Conservation (phyloP, 2,113 vertebrate genomes). For the Kryptolebias marmoratus region DNA sequence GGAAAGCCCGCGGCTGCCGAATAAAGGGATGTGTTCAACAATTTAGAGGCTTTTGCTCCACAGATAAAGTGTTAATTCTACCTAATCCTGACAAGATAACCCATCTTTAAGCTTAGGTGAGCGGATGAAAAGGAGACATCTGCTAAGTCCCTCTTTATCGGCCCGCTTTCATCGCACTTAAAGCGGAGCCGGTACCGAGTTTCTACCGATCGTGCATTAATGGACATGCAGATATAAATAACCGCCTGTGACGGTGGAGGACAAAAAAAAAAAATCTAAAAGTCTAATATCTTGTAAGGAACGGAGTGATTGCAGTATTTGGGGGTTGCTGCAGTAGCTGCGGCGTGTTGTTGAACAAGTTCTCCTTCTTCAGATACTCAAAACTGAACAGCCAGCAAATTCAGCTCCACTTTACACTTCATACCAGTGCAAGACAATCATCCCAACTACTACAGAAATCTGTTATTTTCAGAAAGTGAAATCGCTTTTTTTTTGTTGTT, state of each 20-base stretch:
- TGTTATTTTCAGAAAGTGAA: background rate
- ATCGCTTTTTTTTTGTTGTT: slow-evolving; percentile 2
- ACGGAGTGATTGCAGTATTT: background rate
- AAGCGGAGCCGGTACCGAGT: too few species aligned
- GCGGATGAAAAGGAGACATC: too few species aligned
- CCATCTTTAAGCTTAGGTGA: too few species aligned
- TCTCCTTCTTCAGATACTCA: background rate
- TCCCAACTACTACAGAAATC: background rate
- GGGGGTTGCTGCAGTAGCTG: background rate
- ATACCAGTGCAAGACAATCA: background rate
- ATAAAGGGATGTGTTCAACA: too few species aligned
- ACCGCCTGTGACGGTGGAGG: too few species aligned
- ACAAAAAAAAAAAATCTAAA: too few species aligned
- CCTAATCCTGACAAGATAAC: too few species aligned
- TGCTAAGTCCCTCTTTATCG: too few species aligned
- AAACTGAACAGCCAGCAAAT: background rate
- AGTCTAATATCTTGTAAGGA: background rate
- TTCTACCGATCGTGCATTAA: too few species aligned
- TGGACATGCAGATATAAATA: too few species aligned
- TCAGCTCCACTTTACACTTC: background rate
- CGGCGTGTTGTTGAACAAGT: background rate
- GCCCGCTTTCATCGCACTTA: too few species aligned
- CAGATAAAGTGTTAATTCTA: background rate
- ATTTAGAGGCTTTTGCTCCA: too few species aligned
- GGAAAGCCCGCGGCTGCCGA: background rate